Evolutionary conservation across 2,888 invertebrate genomes (phyloP).

Genomic region (Caenorhabditis sp.): DNA sequence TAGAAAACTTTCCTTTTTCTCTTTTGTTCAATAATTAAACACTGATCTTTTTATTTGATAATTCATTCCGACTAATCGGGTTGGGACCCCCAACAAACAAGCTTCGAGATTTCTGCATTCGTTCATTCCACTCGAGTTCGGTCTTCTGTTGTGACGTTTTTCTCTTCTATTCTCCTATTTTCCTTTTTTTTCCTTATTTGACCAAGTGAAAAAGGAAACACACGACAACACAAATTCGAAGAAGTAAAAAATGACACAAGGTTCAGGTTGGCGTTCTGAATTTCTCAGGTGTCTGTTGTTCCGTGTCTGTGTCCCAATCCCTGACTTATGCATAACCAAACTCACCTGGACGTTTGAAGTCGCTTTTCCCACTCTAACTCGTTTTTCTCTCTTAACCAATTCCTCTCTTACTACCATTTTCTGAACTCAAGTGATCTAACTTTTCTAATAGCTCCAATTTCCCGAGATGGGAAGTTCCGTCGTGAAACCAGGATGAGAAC

Average conservation of each 20-base stretch:
- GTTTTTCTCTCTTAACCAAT: constrained; percentile 10
- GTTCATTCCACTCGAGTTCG: constrained; percentile 44
- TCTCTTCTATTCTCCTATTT: constrained; percentile 36
- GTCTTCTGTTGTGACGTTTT: constrained; percentile 46
- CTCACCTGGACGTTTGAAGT: constrained; percentile 46
- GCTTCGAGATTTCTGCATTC: background rate
- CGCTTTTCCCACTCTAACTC: background rate
- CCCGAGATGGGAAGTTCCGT: constrained; percentile 35
- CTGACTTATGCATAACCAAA: constrained; percentile 38
- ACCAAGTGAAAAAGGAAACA: constrained; percentile 36
- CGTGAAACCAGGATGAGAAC: constrained; percentile 56
- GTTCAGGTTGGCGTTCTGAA: constrained; percentile 42
- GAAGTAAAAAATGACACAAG: constrained; percentile 39
- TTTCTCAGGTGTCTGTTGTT: constrained; percentile 51
- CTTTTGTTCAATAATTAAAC: constrained; percentile 14
- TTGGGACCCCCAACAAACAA: constrained; percentile 22
- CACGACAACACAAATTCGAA: constrained; percentile 34
- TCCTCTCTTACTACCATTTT: background rate
- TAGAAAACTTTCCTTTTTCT: background rate
- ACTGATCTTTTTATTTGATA: constrained; percentile 33
- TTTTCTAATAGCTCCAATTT: constrained; percentile 17
- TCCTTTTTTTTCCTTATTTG: constrained; percentile 13
- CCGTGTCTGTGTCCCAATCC: constrained; percentile 10
- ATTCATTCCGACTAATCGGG: constrained; percentile 38
- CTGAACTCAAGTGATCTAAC: background rate